Evolutionary conservation across 1,140 invertebrate species (phyloP), one percentile per base, ranked within the genome.

Genomic region (Ruditapes philippinarum): DNA sequence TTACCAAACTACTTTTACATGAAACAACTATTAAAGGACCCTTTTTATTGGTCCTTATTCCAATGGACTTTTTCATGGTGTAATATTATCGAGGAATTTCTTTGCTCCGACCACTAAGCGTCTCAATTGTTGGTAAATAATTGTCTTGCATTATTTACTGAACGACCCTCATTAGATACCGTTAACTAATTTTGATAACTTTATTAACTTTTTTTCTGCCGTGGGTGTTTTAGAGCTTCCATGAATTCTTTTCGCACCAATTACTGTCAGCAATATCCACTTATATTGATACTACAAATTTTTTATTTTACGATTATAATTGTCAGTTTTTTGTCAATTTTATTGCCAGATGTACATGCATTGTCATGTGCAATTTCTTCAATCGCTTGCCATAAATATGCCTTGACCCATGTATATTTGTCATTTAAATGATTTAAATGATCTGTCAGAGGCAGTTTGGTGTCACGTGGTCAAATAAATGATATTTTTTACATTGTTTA

Each of bases 351-450:
- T 28, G 25, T 28, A n/a, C 57, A 62, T 62, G 7, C 14, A 3
- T 28, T 62, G 57, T 62, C 57, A 62, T 28, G 2, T 62, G 57
- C 42, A 7, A 45, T 62, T 62, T 11, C 25, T 62, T 62, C n/a
- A 62, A 62, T 28, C 7, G 28, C 25, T 28, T 62, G 57, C 28
- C 65, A 40, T 28, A 11, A 9, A 70, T 3, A 17, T 70, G 28
- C 14, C 40, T 70, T 40, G 14, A 65, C 38, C 9, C 1, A 38
- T 33, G 7, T 70, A 70, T 38, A 14, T 70, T 38, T 70, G 57
- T 62, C 57, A 62, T 62, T 62, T 7, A 62, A 62, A n/a, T 62
- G 57, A 25, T 62, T 62, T 62, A n/a, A 62, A 62, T 62, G 57
- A 62, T 28, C 57, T 28, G n/a, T 62, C 19, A n/a, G 22, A 4